Evolutionary conservation across 53 echinoderm and acorn worm species (phyloP), one percentile per base, ranked within the genome.

Genomic region (Astropecten irregularis): DNA sequence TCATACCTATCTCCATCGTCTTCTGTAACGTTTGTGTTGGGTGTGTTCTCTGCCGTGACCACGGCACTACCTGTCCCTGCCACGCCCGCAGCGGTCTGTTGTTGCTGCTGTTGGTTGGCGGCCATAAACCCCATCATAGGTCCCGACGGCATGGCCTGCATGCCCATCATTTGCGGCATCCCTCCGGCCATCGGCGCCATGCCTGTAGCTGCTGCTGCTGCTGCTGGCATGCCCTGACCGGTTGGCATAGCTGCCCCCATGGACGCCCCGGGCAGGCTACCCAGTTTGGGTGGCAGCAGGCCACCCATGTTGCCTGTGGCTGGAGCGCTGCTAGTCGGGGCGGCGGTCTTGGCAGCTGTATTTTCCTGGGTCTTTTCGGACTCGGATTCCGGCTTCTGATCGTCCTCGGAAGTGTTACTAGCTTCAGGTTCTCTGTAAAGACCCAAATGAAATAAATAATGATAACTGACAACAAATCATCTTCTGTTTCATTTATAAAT

Each of bases 11-110:
- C 79, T 2, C 22, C 46, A 38, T 81, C 51, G 6, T 86, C 92
- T 68, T 70, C 89, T 31, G 49, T 89, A 59, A 68, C 79, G 36
- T 91, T 87, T 3, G 87, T 87, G 50, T 91, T 91, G 54, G 87
- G 86, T 16, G 87, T 87, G 51, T 64, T 71, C 21, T 81, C 86
- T 0, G 83, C 82, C 5, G 81, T 85, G 1, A 51, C 81, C 9
- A 68, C 87, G 49, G 60, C 47, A 13, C 79, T 60, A 14, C 46
- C 61, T 4, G 44, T 29, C 4, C 79, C 62, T n/a, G 82, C 40
- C 48, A 23, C 63, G 16, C 56, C 61, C 0, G 81, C 44, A 9
- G 82, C 56, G 8, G 70, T 10, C 25, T 7, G 40, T 25, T 65
- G 83, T 20, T 59, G 50, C 36, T 35, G 71, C 34, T 86, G 86